Conservation (phyloP, 2,797 vertebrate species). For the Ammospiza maritima region DNA sequence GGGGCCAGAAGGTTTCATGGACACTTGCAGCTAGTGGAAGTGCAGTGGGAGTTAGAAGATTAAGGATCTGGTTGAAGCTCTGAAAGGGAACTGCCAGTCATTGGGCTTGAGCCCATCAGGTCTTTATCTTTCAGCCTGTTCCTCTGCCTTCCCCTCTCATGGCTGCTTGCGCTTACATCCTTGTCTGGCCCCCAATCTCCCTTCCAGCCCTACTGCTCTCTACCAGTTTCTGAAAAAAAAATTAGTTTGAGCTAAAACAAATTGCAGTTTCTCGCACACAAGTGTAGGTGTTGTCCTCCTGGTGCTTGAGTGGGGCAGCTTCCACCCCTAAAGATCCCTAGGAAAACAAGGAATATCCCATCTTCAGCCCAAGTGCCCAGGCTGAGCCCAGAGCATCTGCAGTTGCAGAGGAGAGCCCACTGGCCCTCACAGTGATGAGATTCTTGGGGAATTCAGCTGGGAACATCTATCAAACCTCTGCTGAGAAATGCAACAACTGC, state of each 20-base stretch:
- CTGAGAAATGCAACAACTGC: neutral
- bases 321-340: neutral
- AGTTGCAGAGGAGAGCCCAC: neutral
- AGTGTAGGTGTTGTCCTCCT: neutral
- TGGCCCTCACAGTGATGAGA: neutral
- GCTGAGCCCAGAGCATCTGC: neutral
- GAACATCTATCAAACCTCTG: neutral
- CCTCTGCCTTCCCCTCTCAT: neutral
- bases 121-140: neutral
- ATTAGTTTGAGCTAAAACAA: neutral
- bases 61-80: neutral
- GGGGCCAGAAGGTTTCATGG: neutral
- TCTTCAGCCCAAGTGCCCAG: neutral
- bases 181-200: neutral
- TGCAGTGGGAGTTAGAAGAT: neutral
- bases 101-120: neutral
- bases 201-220: neutral
- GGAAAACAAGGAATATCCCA: neutral
- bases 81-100: neutral
- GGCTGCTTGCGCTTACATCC: neutral
- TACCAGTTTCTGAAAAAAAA: neutral
- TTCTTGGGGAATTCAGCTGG: neutral
- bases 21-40: neutral
- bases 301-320: neutral
- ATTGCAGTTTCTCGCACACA: rapidly evolving